A percentile compares a stretch with the other conserved stretches of the same genome.
These are phyloP conservation scores for Knipowitschia caucasica DNA, from an alignment of 2,797 vertebrate species.

Conservation along the genomic window DNA sequence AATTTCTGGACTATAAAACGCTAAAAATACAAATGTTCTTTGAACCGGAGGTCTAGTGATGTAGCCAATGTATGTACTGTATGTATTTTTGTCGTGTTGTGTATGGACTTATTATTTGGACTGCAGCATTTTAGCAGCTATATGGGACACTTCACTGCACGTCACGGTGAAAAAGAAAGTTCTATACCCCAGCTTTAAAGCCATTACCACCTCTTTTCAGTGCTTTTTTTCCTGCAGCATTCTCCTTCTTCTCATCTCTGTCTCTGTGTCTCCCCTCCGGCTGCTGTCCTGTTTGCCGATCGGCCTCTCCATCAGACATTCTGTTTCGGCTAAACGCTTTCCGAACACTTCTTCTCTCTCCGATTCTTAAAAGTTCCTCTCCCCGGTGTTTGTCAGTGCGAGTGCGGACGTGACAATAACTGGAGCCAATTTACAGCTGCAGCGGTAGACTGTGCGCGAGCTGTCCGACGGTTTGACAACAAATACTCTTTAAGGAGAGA, in stretches of 20 bases:
- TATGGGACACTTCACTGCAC: too few relatives aligned
- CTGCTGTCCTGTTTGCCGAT: not conserved
- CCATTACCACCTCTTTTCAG: not conserved
- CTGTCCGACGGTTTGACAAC: slow-evolving; percentile 35
- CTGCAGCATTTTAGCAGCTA: too few relatives aligned
- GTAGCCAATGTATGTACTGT: too few relatives aligned
- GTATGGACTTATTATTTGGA: too few relatives aligned
- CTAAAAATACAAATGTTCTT: too few relatives aligned
- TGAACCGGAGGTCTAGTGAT: too few relatives aligned
- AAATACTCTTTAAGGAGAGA: slow-evolving; percentile 27
- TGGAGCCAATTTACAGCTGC: slow-evolving; percentile 29
- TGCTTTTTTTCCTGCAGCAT: not conserved
- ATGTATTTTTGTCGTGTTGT: too few relatives aligned
- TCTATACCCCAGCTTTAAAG: too few relatives aligned
- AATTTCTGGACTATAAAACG: too few relatives aligned
- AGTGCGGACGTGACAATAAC: slow-evolving; percentile 22
- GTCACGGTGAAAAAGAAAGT: too few relatives aligned
- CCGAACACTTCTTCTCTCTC: slow-evolving; percentile 24
- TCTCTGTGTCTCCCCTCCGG: not conserved
- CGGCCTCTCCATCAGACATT: slow-evolving; percentile 16
- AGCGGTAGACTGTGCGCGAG: slow-evolving; percentile 14
- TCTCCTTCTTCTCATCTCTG: not conserved
- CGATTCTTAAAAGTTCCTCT: slow-evolving; percentile 18
- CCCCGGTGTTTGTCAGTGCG: slow-evolving; percentile 18
- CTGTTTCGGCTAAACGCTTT: slow-evolving; percentile 26